Percentiles rank a stretch among this genome's conserved stretches.
These are phyloP conservation scores for Hydraecia micacea DNA, from an alignment of 2,888 invertebrate species.

Conservation along the genomic window DNA sequence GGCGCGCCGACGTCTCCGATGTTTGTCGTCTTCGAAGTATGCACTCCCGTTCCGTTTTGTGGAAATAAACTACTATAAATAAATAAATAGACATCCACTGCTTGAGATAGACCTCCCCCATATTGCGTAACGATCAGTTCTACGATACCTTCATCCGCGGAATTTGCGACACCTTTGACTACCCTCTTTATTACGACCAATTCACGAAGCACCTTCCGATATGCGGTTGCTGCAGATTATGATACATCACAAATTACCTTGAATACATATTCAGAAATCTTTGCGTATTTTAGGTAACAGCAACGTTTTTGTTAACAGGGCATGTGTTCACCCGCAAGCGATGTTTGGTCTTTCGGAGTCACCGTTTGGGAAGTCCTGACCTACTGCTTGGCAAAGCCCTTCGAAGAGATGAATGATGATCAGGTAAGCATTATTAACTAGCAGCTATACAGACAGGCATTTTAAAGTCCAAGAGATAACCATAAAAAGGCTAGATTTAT, in stretches of 20 bases:
- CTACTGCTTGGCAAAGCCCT: slow-evolving; percentile 94
- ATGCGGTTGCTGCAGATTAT: no score
- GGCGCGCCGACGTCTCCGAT: no score
- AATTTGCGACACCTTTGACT: neutral
- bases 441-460: no score
- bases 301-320: slow-evolving; percentile 90
- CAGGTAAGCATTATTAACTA: slow-evolving; percentile 89
- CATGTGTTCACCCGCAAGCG: slow-evolving; percentile 96
- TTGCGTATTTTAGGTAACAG: neutral
- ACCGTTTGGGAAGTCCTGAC: slow-evolving; percentile 97
- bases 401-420: slow-evolving; percentile 95
- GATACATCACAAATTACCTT: neutral
- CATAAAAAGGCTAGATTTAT: neutral
- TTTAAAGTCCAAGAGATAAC: no score
- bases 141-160: neutral
- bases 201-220: neutral
- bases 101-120: no score
- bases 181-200: neutral
- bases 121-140: neutral
- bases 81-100: slow-evolving; percentile 45
- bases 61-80: no score
- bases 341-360: slow-evolving; percentile 97
- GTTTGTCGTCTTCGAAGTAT: no score
- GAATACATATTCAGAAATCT: neutral
- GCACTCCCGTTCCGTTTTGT: no score